Conservation (phyloP, 2,113 vertebrate genomes). For the Isurus oxyrinchus region DNA sequence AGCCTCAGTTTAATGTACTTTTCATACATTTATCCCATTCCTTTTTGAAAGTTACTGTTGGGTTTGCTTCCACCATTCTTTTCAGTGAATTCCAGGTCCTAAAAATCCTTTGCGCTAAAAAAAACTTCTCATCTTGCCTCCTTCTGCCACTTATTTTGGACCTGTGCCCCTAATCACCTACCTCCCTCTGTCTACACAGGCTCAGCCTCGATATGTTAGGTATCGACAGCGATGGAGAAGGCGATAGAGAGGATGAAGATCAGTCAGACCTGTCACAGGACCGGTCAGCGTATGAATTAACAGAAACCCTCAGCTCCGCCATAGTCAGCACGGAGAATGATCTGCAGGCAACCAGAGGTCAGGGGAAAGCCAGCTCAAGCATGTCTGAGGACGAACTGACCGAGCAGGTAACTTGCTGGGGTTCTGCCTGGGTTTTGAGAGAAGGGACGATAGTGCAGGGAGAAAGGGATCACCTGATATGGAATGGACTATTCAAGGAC, state of each 20-base stretch:
- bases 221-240: slow-evolving; percentile 64
- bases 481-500: not conserved
- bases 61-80: not conserved
- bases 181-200: slow-evolving; percentile 48
- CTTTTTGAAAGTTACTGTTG: too few species aligned
- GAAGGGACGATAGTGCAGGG: not conserved
- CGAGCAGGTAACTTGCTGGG: slow-evolving; percentile 42
- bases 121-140: not conserved
- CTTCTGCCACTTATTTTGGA: not conserved
- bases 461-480: not conserved
- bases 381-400: slow-evolving; percentile 60
- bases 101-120: too few species aligned
- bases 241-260: slow-evolving; percentile 50
- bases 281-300: slow-evolving; percentile 41
- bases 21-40: too few species aligned
- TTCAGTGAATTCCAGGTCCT: too few species aligned
- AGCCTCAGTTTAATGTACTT: not conserved
- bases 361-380: slow-evolving; percentile 56
- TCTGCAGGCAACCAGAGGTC: slow-evolving; percentile 45
- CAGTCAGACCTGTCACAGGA: slow-evolving; percentile 39
- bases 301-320: not conserved
- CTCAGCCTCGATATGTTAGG: slow-evolving; percentile 67
- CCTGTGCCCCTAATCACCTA: not conserved
- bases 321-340: slow-evolving; percentile 40
- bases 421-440: not conserved